These are phyloP conservation scores for Protonibea diacanthus DNA, from an alignment of 2,797 vertebrate species.

Conservation along the genomic window DNA sequence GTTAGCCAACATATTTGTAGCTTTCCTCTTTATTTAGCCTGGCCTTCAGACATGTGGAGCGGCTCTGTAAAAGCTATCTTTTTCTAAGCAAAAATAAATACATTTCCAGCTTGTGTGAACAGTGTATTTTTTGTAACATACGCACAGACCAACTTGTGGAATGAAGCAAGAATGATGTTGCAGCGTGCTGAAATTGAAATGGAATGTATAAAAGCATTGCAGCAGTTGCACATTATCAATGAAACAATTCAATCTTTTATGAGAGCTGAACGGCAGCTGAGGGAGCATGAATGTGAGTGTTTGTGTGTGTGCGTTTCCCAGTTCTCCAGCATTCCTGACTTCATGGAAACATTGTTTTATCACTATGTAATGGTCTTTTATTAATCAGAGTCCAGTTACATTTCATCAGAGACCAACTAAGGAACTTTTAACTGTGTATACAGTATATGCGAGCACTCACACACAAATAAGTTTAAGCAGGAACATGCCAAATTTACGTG, in stretches of 20 bases:
- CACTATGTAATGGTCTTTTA: conserved; percentile 31
- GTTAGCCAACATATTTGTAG: conserved; percentile 17
- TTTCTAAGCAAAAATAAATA: conserved; percentile 56
- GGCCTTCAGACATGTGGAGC: conserved; percentile 49
- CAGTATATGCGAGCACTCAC: not conserved
- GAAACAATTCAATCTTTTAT: conserved; percentile 16
- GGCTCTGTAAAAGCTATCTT: conserved; percentile 50
- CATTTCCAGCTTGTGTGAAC: conserved; percentile 40
- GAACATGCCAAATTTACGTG: not conserved
- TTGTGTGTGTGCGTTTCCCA: conserved; percentile 6
- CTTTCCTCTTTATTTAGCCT: conserved; percentile 60
- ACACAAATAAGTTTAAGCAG: not conserved
- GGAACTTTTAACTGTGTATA: not conserved
- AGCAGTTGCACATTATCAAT: conserved; percentile 16
- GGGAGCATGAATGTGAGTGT: not conserved
- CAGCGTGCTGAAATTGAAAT: conserved; percentile 7
- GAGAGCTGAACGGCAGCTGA: conserved; percentile 15
- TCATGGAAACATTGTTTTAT: conserved; percentile 42
- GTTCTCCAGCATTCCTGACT: conserved; percentile 20
- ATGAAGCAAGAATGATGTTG: conserved; percentile 39
- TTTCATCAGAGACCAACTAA: conserved; percentile 22
- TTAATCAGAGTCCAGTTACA: conserved; percentile 23
- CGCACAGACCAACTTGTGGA: conserved; percentile 17
- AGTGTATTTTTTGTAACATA: conserved; percentile 21
- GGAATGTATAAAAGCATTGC: conserved; percentile 15